phyloP scores from a whole-genome alignment of 2,113 vertebrate species.

The Hiodon tergisus region DNA sequence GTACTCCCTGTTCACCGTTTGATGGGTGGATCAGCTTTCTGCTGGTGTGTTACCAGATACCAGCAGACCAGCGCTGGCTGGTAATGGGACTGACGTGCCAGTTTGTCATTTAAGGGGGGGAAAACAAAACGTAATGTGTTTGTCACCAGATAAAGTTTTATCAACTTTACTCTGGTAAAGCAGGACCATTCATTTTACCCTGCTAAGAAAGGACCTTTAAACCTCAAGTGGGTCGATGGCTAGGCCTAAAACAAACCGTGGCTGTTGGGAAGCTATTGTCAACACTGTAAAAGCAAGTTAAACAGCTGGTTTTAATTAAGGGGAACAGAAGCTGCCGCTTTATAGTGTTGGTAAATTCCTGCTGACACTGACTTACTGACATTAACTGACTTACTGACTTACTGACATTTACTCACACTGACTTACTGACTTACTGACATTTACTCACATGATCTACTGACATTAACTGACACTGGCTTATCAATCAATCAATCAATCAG shows the following conservation, averaged over 20 bases:
- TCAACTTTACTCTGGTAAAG: no score
- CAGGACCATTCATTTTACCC: no score
- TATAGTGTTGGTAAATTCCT: constrained; percentile 10
- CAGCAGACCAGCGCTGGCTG: constrained; percentile 57
- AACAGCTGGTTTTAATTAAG: constrained; percentile 26
- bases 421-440: background rate
- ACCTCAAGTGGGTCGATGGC: no score
- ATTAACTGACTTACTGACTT: constrained; percentile 9
- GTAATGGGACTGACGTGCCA: constrained; percentile 27
- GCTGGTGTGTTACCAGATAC: constrained; percentile 84
- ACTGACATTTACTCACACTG: no score
- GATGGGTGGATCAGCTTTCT: constrained; percentile 85
- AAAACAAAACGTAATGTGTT: background rate
- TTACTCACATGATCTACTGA: no score
- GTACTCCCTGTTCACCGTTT: constrained; percentile 72
- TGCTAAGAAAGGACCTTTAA: no score
- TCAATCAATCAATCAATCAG: no score
- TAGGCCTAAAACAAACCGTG: no score
- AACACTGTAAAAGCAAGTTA: constrained; percentile 18
- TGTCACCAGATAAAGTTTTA: no score
- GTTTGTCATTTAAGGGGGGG: constrained; percentile 37
- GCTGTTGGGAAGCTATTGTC: background rate
- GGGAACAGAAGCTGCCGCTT: background rate
- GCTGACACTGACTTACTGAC: constrained; percentile 5
- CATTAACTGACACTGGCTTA: no score